A percentile compares a stretch with the other conserved stretches of the same genome.
These are phyloP conservation scores for Mycetomoellerius zeteki DNA, from an alignment of 1,140 invertebrate species.

Conservation along the genomic window DNA sequence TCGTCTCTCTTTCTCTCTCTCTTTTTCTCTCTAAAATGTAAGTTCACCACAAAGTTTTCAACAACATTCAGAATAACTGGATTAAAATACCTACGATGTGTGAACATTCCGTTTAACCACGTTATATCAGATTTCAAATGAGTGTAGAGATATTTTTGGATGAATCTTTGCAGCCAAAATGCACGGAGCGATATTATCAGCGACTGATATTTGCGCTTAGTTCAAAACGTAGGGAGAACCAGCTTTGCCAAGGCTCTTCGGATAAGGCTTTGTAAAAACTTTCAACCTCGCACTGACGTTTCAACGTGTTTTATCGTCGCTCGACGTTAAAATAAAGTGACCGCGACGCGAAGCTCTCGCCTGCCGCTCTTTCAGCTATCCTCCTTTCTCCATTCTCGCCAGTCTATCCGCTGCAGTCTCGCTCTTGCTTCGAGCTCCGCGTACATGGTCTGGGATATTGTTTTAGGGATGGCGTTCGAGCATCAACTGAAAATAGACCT, in stretches of 20 bases:
- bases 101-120: conserved; percentile 55
- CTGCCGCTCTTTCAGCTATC: conserved; percentile 25
- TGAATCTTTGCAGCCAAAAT: conserved; percentile 4
- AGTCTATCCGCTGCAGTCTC: conserved; percentile 24
- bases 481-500: conserved; percentile 74
- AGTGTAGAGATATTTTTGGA: conserved; percentile 36
- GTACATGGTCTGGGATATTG: conserved; percentile 68
- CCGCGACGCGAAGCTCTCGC: conserved; percentile 46
- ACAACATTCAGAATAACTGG: conserved; percentile 54
- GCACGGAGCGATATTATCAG: conserved; percentile 12
- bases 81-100: conserved; percentile 51
- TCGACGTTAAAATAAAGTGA: conserved; percentile 62
- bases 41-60: conserved; percentile 41
- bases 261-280: conserved; percentile 60
- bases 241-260: not conserved
- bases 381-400: conserved; percentile 31
- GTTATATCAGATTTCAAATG: conserved; percentile 56
- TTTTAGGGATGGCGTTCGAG: conserved; percentile 73
- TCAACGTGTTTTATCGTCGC: conserved; percentile 42
- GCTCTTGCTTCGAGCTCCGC: conserved; percentile 23
- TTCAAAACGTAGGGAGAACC: conserved; percentile 12
- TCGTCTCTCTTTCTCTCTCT: conserved; percentile 5
- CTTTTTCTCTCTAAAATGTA: not conserved
- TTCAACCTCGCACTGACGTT: conserved; percentile 31
- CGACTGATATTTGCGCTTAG: conserved; percentile 33